phyloP scores from a whole-genome alignment of 2,888 invertebrate genomes.

The Pseudococcus viburni region DNA sequence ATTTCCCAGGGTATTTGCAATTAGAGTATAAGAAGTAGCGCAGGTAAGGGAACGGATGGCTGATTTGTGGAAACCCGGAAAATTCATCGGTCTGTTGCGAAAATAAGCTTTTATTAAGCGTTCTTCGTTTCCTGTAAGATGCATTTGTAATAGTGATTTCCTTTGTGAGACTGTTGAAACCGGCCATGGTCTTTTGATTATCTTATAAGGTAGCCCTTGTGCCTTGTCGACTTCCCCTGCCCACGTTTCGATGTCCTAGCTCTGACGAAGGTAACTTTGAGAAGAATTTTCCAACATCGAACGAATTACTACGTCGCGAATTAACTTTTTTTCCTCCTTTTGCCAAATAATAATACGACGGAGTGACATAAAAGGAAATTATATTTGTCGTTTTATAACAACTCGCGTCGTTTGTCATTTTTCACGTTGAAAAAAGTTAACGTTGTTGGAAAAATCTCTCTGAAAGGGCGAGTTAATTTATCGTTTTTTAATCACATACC shows the following conservation, averaged over 20 bases:
- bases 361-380: slow-evolving; percentile 15
- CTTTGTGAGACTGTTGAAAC: slow-evolving; percentile 40
- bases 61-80: slow-evolving; percentile 43
- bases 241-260: background rate
- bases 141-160: slow-evolving; percentile 28
- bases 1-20: slow-evolving; percentile 48
- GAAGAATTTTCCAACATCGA: background rate
- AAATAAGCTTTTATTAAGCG: slow-evolving; percentile 49
- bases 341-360: background rate
- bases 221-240: background rate
- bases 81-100: slow-evolving; percentile 22
- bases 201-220: slow-evolving; percentile 21
- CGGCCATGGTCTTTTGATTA: slow-evolving; percentile 36
- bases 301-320: slow-evolving; percentile 10
- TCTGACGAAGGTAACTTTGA: background rate
- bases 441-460: background rate
- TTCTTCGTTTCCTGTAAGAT: slow-evolving; percentile 19
- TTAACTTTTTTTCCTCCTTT: background rate
- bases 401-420: slow-evolving; percentile 34
- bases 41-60: background rate
- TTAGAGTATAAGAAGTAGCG: background rate
- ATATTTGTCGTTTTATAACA: slow-evolving; percentile 31
- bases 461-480: slow-evolving; percentile 19
- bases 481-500: slow-evolving; percentile 27
- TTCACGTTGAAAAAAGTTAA: slow-evolving; percentile 1